Conservation (phyloP, 2,888 invertebrate species). For the Eilema griseolum region DNA sequence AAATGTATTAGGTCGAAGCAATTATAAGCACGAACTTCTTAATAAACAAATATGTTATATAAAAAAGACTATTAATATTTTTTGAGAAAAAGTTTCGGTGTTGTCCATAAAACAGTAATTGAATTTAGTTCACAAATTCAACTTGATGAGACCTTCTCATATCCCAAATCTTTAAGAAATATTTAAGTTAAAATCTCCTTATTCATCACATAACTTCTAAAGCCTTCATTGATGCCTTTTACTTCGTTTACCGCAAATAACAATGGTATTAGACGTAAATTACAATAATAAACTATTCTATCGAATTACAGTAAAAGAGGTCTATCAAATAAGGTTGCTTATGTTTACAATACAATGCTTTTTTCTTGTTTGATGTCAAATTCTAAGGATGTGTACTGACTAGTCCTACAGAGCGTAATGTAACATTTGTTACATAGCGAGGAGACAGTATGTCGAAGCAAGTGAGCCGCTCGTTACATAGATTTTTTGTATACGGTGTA, state of each 20-base stretch:
- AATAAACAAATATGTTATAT: too few relatives aligned
- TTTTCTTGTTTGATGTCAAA: background rate
- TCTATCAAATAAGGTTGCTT: conserved; percentile 17
- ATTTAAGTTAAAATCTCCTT: background rate
- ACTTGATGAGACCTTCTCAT: background rate
- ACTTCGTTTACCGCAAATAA: background rate
- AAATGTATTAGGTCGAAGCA: too few relatives aligned
- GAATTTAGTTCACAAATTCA: too few relatives aligned
- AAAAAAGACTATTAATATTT: too few relatives aligned
- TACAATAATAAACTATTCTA: conserved; percentile 17
- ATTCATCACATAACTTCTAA: background rate
- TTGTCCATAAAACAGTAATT: too few relatives aligned
- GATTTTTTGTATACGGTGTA: background rate
- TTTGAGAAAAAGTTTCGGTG: too few relatives aligned
- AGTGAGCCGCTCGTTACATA: background rate
- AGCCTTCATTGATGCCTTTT: background rate
- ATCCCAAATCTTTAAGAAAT: background rate
- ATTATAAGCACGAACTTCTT: too few relatives aligned
- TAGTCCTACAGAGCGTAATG: background rate
- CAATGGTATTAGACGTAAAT: background rate
- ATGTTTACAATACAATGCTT: conserved; percentile 21
- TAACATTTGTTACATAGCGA: background rate
- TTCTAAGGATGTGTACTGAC: background rate
- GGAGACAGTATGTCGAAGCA: background rate
- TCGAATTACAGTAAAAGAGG: conserved; percentile 20